These are phyloP conservation scores for Psittacula cyanocephala DNA, from an alignment of 2,113 vertebrate genomes.

Conservation along the genomic window DNA sequence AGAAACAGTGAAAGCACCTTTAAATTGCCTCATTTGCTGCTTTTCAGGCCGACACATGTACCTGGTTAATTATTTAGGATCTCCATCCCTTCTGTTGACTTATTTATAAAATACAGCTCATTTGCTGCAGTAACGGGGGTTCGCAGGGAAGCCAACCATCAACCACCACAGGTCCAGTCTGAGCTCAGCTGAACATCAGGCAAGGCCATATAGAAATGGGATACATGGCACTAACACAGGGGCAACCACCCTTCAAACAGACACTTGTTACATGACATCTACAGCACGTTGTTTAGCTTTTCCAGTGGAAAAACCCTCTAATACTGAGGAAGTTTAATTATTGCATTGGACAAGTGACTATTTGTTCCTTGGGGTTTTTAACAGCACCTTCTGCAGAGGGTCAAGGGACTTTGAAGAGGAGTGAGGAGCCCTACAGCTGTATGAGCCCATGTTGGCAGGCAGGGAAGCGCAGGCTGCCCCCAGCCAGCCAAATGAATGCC, in stretches of 20 bases:
- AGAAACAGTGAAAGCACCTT: not conserved
- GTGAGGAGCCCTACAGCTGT: not conserved
- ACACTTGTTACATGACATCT: not conserved
- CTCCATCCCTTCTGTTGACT: not conserved
- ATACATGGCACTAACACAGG: not conserved
- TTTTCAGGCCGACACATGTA: not conserved
- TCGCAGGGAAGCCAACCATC: not conserved
- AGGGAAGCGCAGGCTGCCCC: not conserved
- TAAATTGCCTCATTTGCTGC: not conserved
- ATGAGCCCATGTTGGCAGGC: not conserved
- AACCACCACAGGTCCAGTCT: not conserved
- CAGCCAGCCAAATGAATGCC: not conserved
- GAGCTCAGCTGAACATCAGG: not conserved
- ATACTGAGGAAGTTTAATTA: not conserved
- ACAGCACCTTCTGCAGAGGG: not conserved
- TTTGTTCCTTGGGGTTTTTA: not conserved
- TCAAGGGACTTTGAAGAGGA: not conserved
- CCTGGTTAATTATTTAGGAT: conserved; percentile 30
- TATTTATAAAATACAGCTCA: conserved; percentile 3
- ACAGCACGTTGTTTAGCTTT: not conserved
- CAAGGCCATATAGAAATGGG: rapidly evolving
- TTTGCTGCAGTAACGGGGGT: not conserved
- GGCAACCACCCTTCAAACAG: not conserved
- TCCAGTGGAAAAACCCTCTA: not conserved
- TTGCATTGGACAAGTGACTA: not conserved